phyloP scores from a whole-genome alignment of 1,140 invertebrate species.

The Drosophila lacteicornis region DNA sequence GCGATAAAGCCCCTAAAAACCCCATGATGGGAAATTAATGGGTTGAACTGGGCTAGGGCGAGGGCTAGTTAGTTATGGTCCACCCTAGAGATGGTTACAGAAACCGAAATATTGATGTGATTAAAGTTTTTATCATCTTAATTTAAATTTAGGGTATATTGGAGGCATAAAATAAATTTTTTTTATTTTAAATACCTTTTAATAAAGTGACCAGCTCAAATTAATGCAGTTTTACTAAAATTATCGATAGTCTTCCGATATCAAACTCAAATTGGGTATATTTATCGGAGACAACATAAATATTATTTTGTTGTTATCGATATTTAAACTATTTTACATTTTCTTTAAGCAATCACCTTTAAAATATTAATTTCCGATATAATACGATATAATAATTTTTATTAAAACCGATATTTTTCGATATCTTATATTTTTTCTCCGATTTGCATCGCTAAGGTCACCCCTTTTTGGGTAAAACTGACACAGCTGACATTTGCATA shows the following conservation, averaged over 20 bases:
- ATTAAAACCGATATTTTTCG: neutral
- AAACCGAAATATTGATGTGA: neutral
- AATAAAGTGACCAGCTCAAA: no score
- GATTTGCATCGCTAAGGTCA: neutral
- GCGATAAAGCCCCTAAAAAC: slow-evolving; percentile 31
- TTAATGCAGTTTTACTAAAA: no score
- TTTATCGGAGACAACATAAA: no score
- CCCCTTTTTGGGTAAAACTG: slow-evolving; percentile 15
- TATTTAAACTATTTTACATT: no score
- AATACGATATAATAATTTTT: no score
- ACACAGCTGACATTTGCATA: slow-evolving; percentile 34
- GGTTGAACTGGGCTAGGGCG: neutral
- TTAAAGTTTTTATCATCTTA: neutral
- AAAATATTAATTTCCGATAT: no score
- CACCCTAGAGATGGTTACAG: neutral
- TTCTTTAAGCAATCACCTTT: no score
- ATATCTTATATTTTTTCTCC: neutral
- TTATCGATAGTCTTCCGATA: neutral
- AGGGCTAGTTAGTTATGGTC: slow-evolving; percentile 12
- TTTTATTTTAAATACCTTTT: no score
- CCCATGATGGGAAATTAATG: slow-evolving; percentile 42
- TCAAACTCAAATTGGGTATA: no score
- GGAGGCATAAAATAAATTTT: no score
- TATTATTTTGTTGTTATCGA: no score
- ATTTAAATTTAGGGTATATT: neutral